Evolutionary conservation across 2,888 invertebrate genomes (phyloP), one percentile per base, ranked within the genome.

Genomic region (Myopa testacea): DNA sequence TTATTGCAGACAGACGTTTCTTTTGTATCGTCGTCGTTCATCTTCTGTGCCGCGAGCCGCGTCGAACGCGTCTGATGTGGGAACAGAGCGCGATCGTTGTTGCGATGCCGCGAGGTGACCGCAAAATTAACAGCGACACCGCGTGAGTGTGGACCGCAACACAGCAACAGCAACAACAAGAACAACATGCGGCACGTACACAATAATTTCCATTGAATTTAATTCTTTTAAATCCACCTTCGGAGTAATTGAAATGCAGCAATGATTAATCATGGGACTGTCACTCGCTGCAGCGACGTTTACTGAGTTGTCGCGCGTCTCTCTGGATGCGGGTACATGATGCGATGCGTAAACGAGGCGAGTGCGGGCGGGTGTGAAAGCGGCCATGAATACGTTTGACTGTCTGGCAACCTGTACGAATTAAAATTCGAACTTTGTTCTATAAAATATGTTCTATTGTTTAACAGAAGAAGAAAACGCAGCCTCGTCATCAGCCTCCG

Each of bases 371-470:
- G 7, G 45, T 26, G 26, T 2, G 26, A 26, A 26, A 26, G 26
- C 26, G 26, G 2, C 26, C 26, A 26, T 26, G 26, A 26, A 45
- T 3, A 10, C 45, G 45, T 45, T 8, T 6, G 45, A 45, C 45
- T 45, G 6, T 45, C 45, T 6, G 1, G n/a, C 40, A n/a, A 40
- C 40, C 73, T 26, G 26, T 62, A 62, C 60, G 62, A 60, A 73
- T 73, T 73, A 73, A 73, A 73, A 73, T 73, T 60, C 73, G 34
- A 71, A 38, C 38, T 40, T 45, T 38, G 72, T 72, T 45, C 60
- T 60, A 60, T 72, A 34, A 58, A 65, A 72, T 40, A 14, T 58
- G 8, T 62, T 62, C 62, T 26, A 26, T 62, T 62, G 4, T 37
- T 65, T 65, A 16, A 37, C 26, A 65, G 19, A 34, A 34, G 4